phyloP scores from a whole-genome alignment of 2,797 vertebrate species.

The Artibeus lituratus region DNA sequence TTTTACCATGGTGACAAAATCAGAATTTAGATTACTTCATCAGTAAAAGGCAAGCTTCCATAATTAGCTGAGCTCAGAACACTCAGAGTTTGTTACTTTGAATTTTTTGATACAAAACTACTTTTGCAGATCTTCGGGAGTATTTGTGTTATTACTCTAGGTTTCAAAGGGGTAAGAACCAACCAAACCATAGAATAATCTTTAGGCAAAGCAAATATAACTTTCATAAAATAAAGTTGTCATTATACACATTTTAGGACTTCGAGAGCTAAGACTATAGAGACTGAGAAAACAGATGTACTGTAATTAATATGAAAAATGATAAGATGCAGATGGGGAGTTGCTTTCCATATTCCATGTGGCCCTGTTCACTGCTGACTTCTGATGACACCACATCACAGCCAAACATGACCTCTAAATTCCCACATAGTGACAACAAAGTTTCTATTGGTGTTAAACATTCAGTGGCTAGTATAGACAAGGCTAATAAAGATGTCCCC shows the following conservation, averaged over 20 bases:
- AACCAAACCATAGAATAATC: neutral
- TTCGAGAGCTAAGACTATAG: neutral
- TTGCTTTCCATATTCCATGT: neutral
- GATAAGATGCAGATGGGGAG: neutral
- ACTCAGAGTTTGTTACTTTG: neutral
- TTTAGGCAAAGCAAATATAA: neutral
- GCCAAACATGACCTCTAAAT: neutral
- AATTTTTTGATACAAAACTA: constrained; percentile 17
- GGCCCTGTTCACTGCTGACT: neutral
- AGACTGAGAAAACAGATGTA: neutral
- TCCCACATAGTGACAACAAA: neutral
- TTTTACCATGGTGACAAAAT: constrained; percentile 48
- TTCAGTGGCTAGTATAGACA: neutral
- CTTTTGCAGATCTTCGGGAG: neutral
- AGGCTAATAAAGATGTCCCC: neutral
- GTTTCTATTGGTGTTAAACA: neutral
- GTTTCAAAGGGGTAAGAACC: neutral
- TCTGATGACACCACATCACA: neutral
- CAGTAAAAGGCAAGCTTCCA: constrained; percentile 32
- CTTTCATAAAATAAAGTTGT: neutral
- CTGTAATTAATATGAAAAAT: neutral
- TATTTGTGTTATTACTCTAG: neutral
- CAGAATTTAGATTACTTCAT: constrained; percentile 39
- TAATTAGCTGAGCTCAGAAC: constrained; percentile 17
- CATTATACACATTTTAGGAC: neutral